A percentile compares a stretch with the other conserved stretches of the same genome.
Conservation (phyloP, 2,888 invertebrate species). For the Notocelia uddmanniana region DNA sequence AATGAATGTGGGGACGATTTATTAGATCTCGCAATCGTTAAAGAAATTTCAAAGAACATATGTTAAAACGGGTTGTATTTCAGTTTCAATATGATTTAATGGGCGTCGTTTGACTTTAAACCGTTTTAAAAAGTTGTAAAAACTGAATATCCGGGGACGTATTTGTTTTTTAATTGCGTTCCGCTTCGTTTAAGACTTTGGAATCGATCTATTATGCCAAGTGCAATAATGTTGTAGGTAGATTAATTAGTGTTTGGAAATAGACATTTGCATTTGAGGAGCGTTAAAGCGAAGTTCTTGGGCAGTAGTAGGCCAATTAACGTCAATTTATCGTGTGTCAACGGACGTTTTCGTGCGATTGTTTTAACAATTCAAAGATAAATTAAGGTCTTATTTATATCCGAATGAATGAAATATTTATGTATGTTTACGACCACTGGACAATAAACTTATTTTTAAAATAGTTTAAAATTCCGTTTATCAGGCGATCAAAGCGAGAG, state of each 20-base stretch:
- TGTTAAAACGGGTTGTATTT: conserved; percentile 62
- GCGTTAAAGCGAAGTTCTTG: conserved; percentile 60
- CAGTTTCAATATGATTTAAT: conserved; percentile 62
- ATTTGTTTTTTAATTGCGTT: conserved; percentile 34
- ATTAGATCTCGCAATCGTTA: conserved; percentile 58
- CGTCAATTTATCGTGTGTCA: conserved; percentile 82
- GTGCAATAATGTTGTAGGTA: conserved; percentile 66
- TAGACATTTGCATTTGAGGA: conserved; percentile 54
- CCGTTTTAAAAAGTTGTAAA: conserved; percentile 53
- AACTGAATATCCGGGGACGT: conserved; percentile 51
- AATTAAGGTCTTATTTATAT: conserved; percentile 43
- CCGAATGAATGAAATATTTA: conserved; percentile 44
- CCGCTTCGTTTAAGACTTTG: conserved; percentile 36
- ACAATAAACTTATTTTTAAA: conserved; percentile 16
- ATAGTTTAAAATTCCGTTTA: conserved; percentile 22
- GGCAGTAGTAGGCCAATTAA: conserved; percentile 75
- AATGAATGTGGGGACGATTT: conserved; percentile 58
- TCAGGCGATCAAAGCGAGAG: conserved; percentile 15
- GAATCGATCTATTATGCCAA: conserved; percentile 66
- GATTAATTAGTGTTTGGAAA: conserved; percentile 73
- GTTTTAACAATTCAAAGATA: conserved; percentile 55
- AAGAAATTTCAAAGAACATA: conserved; percentile 62
- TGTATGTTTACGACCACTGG: conserved; percentile 32
- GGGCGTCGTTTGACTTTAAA: conserved; percentile 56
- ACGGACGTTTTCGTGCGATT: conserved; percentile 71